Evolutionary conservation across 2,888 invertebrate genomes (phyloP), one percentile per base, ranked within the genome.

Genomic region (Eledone cirrhosa): DNA sequence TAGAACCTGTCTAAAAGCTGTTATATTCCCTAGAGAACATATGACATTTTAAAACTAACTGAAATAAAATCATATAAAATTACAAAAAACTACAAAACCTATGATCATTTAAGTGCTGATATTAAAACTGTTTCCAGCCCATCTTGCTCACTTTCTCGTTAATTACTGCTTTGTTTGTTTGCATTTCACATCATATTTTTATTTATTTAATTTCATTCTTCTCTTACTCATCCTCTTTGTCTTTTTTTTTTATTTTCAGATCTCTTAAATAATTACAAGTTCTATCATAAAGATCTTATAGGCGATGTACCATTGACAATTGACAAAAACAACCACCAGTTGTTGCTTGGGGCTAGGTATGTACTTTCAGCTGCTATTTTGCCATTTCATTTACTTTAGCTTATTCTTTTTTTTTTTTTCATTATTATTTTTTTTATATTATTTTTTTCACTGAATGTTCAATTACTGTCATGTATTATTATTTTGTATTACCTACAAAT

Each of bases 321-420:
- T 91, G 97, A 97, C 92, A 94, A 95, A 80, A 94, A 94, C 84
- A 93, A 96, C 89, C 94, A 95, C 91, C 96, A 97, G 91, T 93
- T 97, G 86, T 93, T 97, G 87, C 95, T 96, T 85, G 97, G 97
- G 84, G 96, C 96, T 86, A 94, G 85, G 96, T 96, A 92, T 93
- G 93, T 22, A 24, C n/a, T 48, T 29, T 33, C 33, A 7, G n/a
- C 31, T 27, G 27, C 8, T 11, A 19, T 29, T 19, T 27, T 11
- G 29, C 27, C 31, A 2, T 67, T 24, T 14, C 1, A 11, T 11
- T 31, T 13, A 7, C 19, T 14, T 14, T 19, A 13, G 8, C n/a
- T 0, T 24, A 27, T 67, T 29, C 5, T 31, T 31, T 16, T 13
- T 4, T 7, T 41, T 41, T 8, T 41, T 41, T 8, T 41, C 11